Percentiles rank a stretch among this genome's conserved stretches.
These are phyloP conservation scores for Manduca sexta DNA, from an alignment of 1,140 invertebrate genomes.

Conservation along the genomic window DNA sequence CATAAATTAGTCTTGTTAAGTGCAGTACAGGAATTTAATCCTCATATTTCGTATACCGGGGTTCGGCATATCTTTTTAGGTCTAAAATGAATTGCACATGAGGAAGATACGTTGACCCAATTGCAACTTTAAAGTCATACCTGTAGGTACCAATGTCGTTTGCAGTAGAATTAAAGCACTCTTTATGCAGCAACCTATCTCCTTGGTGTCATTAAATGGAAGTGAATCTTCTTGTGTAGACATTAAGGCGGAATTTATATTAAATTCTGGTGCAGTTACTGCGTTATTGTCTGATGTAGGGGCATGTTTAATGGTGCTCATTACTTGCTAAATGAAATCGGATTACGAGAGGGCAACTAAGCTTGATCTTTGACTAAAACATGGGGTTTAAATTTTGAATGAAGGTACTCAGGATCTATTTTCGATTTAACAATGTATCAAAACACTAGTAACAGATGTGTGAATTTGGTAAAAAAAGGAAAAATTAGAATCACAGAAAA, in stretches of 20 bases:
- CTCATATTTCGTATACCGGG: constrained; percentile 68
- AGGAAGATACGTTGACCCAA: constrained; percentile 20
- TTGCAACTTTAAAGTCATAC: constrained; percentile 24
- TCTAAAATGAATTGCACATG: constrained; percentile 40
- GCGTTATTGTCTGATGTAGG: background rate
- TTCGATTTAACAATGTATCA: too few relatives aligned
- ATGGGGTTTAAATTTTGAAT: constrained; percentile 33
- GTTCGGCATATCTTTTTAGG: constrained; percentile 63
- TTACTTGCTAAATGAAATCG: constrained; percentile 48
- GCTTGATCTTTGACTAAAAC: constrained; percentile 35
- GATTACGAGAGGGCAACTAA: constrained; percentile 41
- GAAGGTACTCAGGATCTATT: background rate
- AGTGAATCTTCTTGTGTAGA: too few relatives aligned
- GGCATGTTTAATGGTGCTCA: constrained; percentile 44
- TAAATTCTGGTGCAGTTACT: too few relatives aligned
- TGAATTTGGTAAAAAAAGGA: too few relatives aligned
- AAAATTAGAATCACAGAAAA: too few relatives aligned
- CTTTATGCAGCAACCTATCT: too few relatives aligned
- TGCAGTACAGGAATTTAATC: constrained; percentile 70
- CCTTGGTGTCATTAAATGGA: too few relatives aligned
- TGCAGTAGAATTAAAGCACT: too few relatives aligned
- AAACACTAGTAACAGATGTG: too few relatives aligned
- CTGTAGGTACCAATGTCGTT: background rate
- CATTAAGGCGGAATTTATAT: too few relatives aligned
- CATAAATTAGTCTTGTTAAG: constrained; percentile 71